Base-by-base conservation (phyloP, 2,888 invertebrate genomes). In the Acanthococcus lagerstroemiae region DNA sequence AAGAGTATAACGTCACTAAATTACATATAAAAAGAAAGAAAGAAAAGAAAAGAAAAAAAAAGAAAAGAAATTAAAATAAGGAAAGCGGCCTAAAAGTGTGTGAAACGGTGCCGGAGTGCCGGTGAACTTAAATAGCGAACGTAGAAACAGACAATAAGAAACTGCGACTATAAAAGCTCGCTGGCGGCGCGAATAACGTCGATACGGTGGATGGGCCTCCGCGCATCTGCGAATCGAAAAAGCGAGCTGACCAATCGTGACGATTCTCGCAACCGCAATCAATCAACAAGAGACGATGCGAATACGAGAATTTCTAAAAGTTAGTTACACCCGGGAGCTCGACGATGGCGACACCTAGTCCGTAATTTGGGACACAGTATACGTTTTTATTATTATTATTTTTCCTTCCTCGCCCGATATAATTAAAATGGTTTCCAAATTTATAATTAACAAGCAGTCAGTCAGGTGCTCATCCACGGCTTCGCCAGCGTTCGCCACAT, bases 51-150 rank as follows among this genome's bases (percentile, higher is more conserved):
- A n/a, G n/a, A n/a, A n/a, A n/a, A n/a, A n/a, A n/a, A n/a, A n/a
- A n/a, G n/a, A n/a, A n/a, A n/a, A n/a, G n/a, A n/a, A n/a, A 37
- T n/a, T 9, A 37, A 58, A 58, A 58, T 45, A 45, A 45, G 52
- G 63, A 52, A 52, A 63, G 52, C 63, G 19, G 37, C 21, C 54
- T 63, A 44, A 52, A 63, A 22, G 37, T 37, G 58, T 30, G 63
- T 63, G 63, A 63, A 52, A 63, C 63, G 63, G 63, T 63, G 63
- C 63, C 63, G 54, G 63, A 63, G 63, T 63, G 63, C 63, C 63
- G 63, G 63, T 63, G 63, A 63, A 63, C 63, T 63, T 63, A 63
- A 63, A 63, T 54, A 54, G 54, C 37, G 37, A 54, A 63, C 26
- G 45, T 24, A 48, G 27, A 60, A 60, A 45, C 19, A 60, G 48